phyloP scores from a whole-genome alignment of 2,113 vertebrate genomes.

The Rattus norvegicus region GRCr8 NC_086035.1:428501-429000 shows the following conservation, averaged over 20 bases:
- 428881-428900: background rate
- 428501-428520: background rate
- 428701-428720: background rate
- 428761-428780: background rate
- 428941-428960: background rate
- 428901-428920: background rate
- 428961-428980: background rate
- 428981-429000: background rate
- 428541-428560: too few relatives aligned
- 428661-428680: background rate
- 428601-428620: background rate
- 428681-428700: background rate
- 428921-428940: background rate
- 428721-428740: background rate
- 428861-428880: rapidly evolving
- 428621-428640: background rate
- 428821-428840: background rate
- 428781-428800: background rate
- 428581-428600: background rate
- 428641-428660: background rate
- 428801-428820: background rate
- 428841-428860: too few relatives aligned
- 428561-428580: background rate
- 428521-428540: background rate
- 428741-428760: background rate